phyloP scores from a whole-genome alignment of 1,140 invertebrate species.

The Myzus persicae region DNA sequence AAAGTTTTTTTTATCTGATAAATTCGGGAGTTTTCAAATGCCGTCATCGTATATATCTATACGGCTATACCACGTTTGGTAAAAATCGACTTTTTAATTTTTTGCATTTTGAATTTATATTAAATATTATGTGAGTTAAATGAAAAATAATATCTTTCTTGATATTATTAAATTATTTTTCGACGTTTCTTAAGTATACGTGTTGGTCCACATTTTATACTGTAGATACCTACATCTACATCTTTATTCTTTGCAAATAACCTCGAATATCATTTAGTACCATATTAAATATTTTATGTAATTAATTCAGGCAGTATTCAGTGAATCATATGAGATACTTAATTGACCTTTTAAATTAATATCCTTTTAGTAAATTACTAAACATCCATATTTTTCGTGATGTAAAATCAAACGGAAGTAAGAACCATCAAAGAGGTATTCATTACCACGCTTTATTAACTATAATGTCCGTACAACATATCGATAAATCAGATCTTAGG shows the following conservation, averaged over 20 bases:
- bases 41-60: background rate
- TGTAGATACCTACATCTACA: background rate
- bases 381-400: background rate
- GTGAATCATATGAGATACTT: background rate
- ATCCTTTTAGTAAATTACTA: background rate
- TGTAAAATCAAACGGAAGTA: background rate
- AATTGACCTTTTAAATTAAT: background rate
- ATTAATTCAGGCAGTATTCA: background rate
- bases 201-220: background rate
- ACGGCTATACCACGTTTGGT: background rate
- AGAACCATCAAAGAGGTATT: background rate
- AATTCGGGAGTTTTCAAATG: background rate
- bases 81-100: constrained; percentile 10
- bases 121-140: constrained; percentile 9
- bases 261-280: background rate
- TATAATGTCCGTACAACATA: background rate
- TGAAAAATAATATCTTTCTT: background rate
- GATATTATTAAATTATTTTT: constrained; percentile 9
- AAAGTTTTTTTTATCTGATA: background rate
- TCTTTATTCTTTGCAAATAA: background rate
- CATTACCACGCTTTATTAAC: background rate
- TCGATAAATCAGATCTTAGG: background rate
- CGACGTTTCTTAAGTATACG: background rate
- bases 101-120: constrained; percentile 3
- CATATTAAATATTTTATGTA: background rate